Evolutionary conservation across 2,797 vertebrate genomes (phyloP).

Genomic region (Erethizon dorsatum): DNA sequence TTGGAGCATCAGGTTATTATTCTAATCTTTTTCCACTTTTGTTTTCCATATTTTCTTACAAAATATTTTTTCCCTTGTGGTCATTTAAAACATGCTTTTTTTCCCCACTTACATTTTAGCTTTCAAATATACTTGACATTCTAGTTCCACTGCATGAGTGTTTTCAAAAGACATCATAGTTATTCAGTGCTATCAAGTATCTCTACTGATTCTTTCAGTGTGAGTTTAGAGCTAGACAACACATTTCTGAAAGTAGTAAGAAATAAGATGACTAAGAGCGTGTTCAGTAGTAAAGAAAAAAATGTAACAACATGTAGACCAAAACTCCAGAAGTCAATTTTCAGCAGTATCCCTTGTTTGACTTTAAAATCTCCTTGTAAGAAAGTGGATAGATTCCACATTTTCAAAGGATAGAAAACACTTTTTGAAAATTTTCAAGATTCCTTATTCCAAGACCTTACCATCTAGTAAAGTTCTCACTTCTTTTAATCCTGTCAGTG

Average conservation of each 20-base stretch:
- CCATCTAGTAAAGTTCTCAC: not conserved
- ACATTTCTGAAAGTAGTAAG: conserved; percentile 56
- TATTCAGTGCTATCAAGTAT: not conserved
- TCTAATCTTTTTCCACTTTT: not conserved
- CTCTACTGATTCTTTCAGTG: not conserved
- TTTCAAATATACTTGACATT: conserved; percentile 39
- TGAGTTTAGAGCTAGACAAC: conserved; percentile 52
- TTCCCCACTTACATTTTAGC: conserved; percentile 30
- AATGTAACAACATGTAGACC: not conserved
- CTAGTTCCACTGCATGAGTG: conserved; percentile 7
- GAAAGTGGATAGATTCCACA: conserved; percentile 37
- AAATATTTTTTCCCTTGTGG: not conserved
- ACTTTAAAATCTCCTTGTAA: conserved; percentile 45
- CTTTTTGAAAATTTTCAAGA: conserved; percentile 60
- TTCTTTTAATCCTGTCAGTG: not conserved
- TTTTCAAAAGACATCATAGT: conserved; percentile 61
- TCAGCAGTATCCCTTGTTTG: not conserved
- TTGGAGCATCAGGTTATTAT: not conserved
- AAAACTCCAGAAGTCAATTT: conserved; percentile 59
- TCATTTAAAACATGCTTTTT: conserved; percentile 36
- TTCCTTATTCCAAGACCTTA: conserved; percentile 33
- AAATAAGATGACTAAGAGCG: not conserved
- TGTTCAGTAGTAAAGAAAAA: conserved; percentile 20
- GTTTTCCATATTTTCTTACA: not conserved
- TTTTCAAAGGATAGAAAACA: conserved; percentile 57